Evolutionary conservation across 2,113 vertebrate species (phyloP).

Genomic region (Pedionomus torquatus): DNA sequence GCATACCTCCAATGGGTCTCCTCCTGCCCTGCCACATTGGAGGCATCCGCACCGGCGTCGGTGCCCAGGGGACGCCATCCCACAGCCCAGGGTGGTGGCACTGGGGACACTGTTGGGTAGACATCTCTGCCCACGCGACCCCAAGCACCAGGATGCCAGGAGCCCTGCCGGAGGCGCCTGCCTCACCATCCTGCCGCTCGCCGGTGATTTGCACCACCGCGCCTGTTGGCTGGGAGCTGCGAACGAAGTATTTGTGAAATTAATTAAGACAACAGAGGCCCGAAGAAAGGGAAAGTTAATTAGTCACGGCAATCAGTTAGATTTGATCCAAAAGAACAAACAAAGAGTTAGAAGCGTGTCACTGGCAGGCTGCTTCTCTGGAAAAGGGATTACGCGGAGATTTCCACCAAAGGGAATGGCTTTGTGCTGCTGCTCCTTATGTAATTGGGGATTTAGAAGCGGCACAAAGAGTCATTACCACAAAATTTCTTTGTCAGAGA

Average conservation of each 20-base stretch:
- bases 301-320: constrained; percentile 79
- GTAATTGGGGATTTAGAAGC: constrained; percentile 78
- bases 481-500: constrained; percentile 68
- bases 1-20: accelerated
- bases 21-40: accelerated
- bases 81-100: not conserved
- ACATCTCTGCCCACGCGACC: not conserved
- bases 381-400: constrained; percentile 76
- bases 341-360: constrained; percentile 75
- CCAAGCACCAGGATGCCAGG: accelerated
- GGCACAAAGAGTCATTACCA: constrained; percentile 76
- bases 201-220: constrained; percentile 7
- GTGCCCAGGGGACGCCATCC: not conserved
- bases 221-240: constrained; percentile 52
- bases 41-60: accelerated
- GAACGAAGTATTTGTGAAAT: constrained; percentile 71
- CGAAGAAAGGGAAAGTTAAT: constrained; percentile 76
- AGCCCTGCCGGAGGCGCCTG: accelerated
- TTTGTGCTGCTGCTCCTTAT: constrained; percentile 74
- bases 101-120: accelerated
- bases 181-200: not conserved
- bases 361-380: constrained; percentile 71
- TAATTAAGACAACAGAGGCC: constrained; percentile 80
- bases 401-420: constrained; percentile 75
- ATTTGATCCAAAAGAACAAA: constrained; percentile 78